Percentiles rank a stretch among this genome's conserved stretches.
phyloP scores from a whole-genome alignment of 1,140 invertebrate species.

The Heliconius congener region DNA sequence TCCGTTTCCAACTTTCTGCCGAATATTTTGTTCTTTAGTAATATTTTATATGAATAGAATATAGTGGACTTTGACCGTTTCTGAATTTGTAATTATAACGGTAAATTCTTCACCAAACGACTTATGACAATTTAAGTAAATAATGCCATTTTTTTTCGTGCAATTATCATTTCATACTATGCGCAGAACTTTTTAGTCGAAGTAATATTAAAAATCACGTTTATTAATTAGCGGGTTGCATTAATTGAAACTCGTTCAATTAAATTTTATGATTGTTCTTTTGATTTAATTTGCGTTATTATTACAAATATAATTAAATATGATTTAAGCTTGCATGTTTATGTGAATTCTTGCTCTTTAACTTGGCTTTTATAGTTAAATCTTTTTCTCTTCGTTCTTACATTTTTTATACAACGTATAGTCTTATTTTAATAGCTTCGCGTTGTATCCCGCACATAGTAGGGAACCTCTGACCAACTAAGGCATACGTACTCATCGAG shows the following conservation, averaged over 20 bases:
- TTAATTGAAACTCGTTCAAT: not conserved
- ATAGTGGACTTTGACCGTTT: not conserved
- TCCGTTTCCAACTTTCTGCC: too few species aligned
- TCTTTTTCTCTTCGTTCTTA: too few species aligned
- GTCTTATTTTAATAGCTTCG: too few species aligned
- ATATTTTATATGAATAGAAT: not conserved
- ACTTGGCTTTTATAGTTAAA: too few species aligned
- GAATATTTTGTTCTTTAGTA: not conserved
- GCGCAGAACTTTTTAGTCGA: not conserved
- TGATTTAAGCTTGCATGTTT: not conserved
- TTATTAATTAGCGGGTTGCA: slow-evolving; percentile 4
- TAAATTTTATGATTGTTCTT: not conserved
- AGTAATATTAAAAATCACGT: not conserved
- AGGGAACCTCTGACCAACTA: too few species aligned
- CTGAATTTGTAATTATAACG: not conserved
- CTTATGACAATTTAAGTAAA: not conserved
- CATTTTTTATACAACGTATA: too few species aligned
- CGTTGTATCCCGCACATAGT: too few species aligned
- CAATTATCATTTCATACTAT: slow-evolving; percentile 1
- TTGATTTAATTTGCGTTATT: not conserved
- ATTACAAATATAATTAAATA: not conserved
- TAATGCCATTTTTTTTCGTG: not conserved
- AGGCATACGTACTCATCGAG: too few species aligned
- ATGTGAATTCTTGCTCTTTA: not conserved
- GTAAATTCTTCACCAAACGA: not conserved